Evolutionary conservation across 2,797 vertebrate species (phyloP).

Genomic region (Selene dorsalis): DNA sequence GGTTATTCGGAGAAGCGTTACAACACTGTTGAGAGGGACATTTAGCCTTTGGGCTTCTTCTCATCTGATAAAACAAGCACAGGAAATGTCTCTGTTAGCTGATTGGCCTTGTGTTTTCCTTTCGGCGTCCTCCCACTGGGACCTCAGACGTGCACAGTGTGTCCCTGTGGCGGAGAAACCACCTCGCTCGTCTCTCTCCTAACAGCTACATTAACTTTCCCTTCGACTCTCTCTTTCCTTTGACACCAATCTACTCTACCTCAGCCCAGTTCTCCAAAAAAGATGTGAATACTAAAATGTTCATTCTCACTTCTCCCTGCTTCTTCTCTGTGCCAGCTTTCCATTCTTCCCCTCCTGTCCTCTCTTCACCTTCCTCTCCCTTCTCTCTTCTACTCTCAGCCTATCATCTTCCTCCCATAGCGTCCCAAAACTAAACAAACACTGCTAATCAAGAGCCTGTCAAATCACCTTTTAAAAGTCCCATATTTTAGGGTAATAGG

Average conservation of each 20-base stretch:
- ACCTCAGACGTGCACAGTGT: conserved; percentile 72
- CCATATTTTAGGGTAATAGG: conserved; percentile 65
- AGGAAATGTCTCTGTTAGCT: conserved; percentile 85
- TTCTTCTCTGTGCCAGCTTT: conserved; percentile 42
- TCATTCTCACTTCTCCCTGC: conserved; percentile 48
- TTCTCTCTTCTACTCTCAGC: conserved; percentile 19
- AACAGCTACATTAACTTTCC: conserved; percentile 53
- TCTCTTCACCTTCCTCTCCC: conserved; percentile 40
- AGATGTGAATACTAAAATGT: conserved; percentile 52
- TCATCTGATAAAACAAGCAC: conserved; percentile 86
- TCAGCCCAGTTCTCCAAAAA: conserved; percentile 29
- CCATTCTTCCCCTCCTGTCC: conserved; percentile 40
- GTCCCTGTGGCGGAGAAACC: conserved; percentile 65
- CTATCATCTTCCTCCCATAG: conserved; percentile 42
- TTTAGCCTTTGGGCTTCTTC: conserved; percentile 76
- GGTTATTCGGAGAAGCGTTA: conserved; percentile 58
- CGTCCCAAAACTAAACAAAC: conserved; percentile 71
- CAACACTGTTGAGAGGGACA: conserved; percentile 58
- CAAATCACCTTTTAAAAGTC: conserved; percentile 66
- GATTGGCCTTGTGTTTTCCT: conserved; percentile 81
- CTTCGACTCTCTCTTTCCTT: conserved; percentile 36
- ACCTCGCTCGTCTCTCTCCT: conserved; percentile 45
- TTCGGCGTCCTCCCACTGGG: conserved; percentile 69
- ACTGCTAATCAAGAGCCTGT: conserved; percentile 67
- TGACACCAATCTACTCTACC: conserved; percentile 48